Evolutionary conservation across 2,113 vertebrate species (phyloP), one percentile per base, ranked within the genome.

Genomic region (Rousettus leschenaultii): DNA sequence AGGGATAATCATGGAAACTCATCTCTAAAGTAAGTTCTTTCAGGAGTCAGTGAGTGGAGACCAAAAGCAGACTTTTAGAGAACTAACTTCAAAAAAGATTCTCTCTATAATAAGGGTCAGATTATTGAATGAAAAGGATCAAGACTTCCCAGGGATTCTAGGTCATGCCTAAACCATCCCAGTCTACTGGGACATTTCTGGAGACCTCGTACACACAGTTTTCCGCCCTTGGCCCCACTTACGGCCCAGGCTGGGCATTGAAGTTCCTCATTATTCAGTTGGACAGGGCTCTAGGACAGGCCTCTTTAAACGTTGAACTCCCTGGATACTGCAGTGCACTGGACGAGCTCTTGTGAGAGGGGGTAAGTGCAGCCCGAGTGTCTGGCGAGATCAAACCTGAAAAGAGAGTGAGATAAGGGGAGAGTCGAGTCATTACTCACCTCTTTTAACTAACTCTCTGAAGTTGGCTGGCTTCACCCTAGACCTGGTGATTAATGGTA

Each of bases 371-470:
- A 70, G 75, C 79, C 53, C 7, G 18, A 51, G 61, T 59, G 70
- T 83, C 92, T 80, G 57, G 35, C 18, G 65, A 95, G 95, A 53
- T 89, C 78, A 95, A 68, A 73, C 79, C 90, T 61, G 65, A 86
- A 79, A 78, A 28, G 84, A 80, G 40, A 59, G 51, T 3, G n/a
- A 83, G 97, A 86, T 95, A 80, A 87, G 79, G 74, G 48, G 91
- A 61, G 33, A 92, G 68, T 3, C 7, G 86, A 94, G 77, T 65
- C 92, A 55, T 95, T 84, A 95, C 89, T 89, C 87, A 45, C 65
- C 84, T 95, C 91, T 96, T 94, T 95, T 43, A 94, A 96, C 94
- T 51, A 66, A 59, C 96, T 77, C 71, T 96, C 94, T 89, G 84
- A 95, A 89, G 94, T 66, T 93, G 83, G 78, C 92, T 35, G 63